Evolutionary conservation across 2,888 invertebrate species (phyloP).

Genomic region (Zhengitettix transpicula): DNA sequence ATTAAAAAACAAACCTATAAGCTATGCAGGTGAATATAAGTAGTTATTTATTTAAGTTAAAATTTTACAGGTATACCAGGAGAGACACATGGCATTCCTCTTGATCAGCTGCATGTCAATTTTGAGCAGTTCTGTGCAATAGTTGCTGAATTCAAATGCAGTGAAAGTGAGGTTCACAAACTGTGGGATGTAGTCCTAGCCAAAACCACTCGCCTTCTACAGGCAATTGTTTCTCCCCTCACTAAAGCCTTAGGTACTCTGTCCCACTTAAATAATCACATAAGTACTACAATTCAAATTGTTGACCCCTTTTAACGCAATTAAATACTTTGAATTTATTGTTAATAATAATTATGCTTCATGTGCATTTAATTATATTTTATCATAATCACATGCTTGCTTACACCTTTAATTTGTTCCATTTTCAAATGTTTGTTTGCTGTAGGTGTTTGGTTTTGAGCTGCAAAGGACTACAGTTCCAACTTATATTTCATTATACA

Average conservation of each 20-base stretch:
- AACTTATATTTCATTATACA: no score
- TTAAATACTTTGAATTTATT: no score
- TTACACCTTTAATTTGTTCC: no score
- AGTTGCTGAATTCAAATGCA: conserved; percentile 51
- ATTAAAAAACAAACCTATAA: no score
- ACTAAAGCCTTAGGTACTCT: conserved; percentile 4
- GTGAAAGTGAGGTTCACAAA: conserved; percentile 19
- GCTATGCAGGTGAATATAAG: no score
- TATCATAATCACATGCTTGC: no score
- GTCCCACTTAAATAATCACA: no score
- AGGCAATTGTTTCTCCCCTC: conserved; percentile 18
- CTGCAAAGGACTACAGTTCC: conserved; percentile 3
- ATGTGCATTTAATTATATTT: no score
- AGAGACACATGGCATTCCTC: not conserved
- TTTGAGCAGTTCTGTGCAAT: conserved; percentile 74
- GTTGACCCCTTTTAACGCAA: no score
- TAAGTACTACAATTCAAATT: no score
- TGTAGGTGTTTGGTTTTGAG: conserved; percentile 11
- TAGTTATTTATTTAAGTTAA: not conserved
- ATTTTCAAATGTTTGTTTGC: not conserved
- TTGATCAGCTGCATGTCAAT: conserved; percentile 33
- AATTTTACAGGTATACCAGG: conserved; percentile 19
- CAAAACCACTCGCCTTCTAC: conserved; percentile 18
- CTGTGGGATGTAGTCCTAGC: conserved; percentile 17
- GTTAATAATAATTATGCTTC: no score